Evolutionary conservation across 2,888 invertebrate species (phyloP).

Genomic region (Silvanus unidentatus): DNA sequence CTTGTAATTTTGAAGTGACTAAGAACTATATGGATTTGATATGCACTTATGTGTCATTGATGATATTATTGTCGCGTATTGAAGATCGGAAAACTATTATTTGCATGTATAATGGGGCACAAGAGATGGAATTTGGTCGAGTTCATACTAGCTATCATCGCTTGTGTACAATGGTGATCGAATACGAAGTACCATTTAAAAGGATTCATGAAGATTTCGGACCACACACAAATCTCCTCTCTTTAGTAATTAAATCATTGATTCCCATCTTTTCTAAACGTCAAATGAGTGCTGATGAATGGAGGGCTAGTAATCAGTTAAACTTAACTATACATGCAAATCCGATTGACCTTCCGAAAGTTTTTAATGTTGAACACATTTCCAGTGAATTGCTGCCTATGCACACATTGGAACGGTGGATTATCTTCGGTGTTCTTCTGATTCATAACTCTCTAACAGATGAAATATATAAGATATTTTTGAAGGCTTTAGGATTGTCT

Average conservation of each 20-base stretch:
- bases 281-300: conserved; percentile 88
- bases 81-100: conserved; percentile 95
- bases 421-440: conserved; percentile 86
- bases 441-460: conserved; percentile 80
- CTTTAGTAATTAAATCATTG: conserved; percentile 79
- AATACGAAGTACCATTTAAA: conserved; percentile 90
- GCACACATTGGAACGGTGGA: conserved; percentile 93
- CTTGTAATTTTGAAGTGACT: conserved; percentile 90
- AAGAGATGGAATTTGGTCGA: too few relatives aligned
- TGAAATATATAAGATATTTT: conserved; percentile 81
- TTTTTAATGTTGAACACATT: too few relatives aligned
- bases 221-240: conserved; percentile 81
- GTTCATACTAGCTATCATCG: conserved; percentile 41
- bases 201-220: conserved; percentile 94
- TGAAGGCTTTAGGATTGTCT: conserved; percentile 81
- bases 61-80: conserved; percentile 93
- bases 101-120: conserved; percentile 46
- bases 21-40: conserved; percentile 92
- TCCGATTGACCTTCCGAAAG: too few relatives aligned
- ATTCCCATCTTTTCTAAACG: conserved; percentile 80
- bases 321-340: too few relatives aligned
- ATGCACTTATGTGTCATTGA: conserved; percentile 84
- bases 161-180: conserved; percentile 92
- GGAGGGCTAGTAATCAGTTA: conserved; percentile 91
- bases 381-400: conserved; percentile 94